phyloP scores from a whole-genome alignment of 2,113 vertebrate species.

The Indri indri region DNA sequence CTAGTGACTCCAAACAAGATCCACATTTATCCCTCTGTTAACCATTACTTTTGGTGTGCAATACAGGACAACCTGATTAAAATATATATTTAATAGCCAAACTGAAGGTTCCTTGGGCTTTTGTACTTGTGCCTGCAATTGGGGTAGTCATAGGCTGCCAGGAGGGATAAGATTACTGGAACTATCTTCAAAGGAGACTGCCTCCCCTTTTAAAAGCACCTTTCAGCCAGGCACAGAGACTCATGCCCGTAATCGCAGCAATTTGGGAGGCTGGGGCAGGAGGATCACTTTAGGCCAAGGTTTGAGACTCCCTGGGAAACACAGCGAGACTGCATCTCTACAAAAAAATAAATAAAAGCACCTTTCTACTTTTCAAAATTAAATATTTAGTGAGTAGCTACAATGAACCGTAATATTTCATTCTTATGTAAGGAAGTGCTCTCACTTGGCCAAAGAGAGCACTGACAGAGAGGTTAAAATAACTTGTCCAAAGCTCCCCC shows the following conservation, averaged over 20 bases:
- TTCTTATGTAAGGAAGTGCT: background rate
- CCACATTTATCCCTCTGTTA: background rate
- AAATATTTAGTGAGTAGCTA: background rate
- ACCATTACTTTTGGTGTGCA: background rate
- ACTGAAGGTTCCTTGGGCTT: background rate
- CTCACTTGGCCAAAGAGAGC: background rate
- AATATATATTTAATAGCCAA: background rate
- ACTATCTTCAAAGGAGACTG: background rate
- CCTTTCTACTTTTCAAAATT: conserved; percentile 9
- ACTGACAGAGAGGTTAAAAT: background rate
- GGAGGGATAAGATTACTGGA: background rate
- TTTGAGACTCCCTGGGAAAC: too few species aligned
- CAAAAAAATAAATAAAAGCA: background rate
- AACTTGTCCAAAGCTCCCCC: background rate
- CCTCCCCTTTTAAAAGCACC: background rate
- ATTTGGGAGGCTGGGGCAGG: too few species aligned
- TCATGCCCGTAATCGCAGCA: too few species aligned
- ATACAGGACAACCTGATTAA: background rate
- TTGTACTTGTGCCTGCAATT: background rate
- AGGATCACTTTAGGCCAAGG: too few species aligned
- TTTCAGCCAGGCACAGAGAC: too few species aligned
- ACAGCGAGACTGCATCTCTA: too few species aligned
- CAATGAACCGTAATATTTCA: background rate
- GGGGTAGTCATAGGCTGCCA: background rate
- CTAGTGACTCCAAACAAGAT: background rate